Evolutionary conservation across 2,113 vertebrate genomes (phyloP).

Genomic region (Actinemys pallida): DNA sequence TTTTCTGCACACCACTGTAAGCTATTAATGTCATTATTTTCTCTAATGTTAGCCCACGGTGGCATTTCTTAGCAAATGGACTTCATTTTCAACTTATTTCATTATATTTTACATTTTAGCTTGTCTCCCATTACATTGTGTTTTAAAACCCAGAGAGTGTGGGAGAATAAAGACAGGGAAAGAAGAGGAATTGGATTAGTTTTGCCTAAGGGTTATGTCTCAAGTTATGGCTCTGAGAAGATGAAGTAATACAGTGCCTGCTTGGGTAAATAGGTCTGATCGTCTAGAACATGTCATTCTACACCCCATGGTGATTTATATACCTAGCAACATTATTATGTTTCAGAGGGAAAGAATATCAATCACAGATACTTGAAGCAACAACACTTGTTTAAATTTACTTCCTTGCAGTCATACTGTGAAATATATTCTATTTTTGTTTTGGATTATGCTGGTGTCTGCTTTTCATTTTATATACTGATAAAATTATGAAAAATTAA

Average conservation of each 20-base stretch:
- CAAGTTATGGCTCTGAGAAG: conserved; percentile 22
- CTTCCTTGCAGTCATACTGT: not conserved
- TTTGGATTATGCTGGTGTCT: not conserved
- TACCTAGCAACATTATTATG: conserved; percentile 22
- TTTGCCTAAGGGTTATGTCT: conserved; percentile 33
- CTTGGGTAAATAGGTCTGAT: conserved; percentile 15
- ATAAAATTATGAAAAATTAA: not conserved
- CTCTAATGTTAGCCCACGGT: not conserved
- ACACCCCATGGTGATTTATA: conserved; percentile 41
- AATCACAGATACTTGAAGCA: conserved; percentile 28
- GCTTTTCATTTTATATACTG: not conserved
- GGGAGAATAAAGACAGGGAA: not conserved
- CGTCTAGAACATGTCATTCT: conserved; percentile 25
- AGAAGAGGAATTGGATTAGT: not conserved
- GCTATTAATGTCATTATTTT: conserved; percentile 17
- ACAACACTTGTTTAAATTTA: not conserved
- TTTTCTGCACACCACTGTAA: not conserved
- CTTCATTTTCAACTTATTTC: conserved; percentile 19
- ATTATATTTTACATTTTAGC: conserved; percentile 14
- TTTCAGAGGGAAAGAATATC: conserved; percentile 25
- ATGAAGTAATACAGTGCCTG: conserved; percentile 2
- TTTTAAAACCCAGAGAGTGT: conserved; percentile 20
- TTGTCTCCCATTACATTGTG: conserved; percentile 11
- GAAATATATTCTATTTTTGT: not conserved
- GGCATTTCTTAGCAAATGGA: not conserved